Conservation (phyloP, 2,797 vertebrate species). For the Channallabes apus region DNA sequence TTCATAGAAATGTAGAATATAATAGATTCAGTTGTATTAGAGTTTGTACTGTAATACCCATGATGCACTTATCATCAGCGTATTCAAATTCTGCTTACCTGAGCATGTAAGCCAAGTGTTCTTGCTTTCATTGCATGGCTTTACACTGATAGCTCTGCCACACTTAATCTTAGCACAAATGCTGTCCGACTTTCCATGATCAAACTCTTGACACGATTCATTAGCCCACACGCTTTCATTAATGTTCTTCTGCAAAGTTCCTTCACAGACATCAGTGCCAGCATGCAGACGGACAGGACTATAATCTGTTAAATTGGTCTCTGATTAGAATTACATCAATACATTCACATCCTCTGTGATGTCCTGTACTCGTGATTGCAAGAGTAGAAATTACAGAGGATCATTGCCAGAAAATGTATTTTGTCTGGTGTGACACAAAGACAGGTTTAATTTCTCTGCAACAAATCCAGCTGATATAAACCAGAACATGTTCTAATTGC, state of each 20-base stretch:
- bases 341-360: background rate
- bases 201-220: background rate
- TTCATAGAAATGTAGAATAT: background rate
- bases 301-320: conserved; percentile 52
- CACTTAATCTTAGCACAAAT: conserved; percentile 61
- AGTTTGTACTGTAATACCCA: background rate
- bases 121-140: fast-evolving
- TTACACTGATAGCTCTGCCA: fast-evolving
- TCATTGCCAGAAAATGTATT: background rate
- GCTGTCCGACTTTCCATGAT: fast-evolving
- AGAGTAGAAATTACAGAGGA: background rate
- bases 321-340: background rate
- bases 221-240: background rate
- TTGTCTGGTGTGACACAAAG: background rate
- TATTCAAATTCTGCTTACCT: conserved; percentile 17
- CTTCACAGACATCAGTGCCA: conserved; percentile 59
- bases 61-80: background rate
- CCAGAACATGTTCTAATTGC: background rate
- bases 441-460: background rate
- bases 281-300: conserved; percentile 40
- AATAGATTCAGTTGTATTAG: background rate
- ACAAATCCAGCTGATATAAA: background rate
- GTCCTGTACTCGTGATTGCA: no score
- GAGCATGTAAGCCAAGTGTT: background rate
- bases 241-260: conserved; percentile 27